Percentiles rank a stretch among this genome's conserved stretches.
Conservation (phyloP, 2,113 vertebrate genomes). For the Tragelaphus imberbis region DNA sequence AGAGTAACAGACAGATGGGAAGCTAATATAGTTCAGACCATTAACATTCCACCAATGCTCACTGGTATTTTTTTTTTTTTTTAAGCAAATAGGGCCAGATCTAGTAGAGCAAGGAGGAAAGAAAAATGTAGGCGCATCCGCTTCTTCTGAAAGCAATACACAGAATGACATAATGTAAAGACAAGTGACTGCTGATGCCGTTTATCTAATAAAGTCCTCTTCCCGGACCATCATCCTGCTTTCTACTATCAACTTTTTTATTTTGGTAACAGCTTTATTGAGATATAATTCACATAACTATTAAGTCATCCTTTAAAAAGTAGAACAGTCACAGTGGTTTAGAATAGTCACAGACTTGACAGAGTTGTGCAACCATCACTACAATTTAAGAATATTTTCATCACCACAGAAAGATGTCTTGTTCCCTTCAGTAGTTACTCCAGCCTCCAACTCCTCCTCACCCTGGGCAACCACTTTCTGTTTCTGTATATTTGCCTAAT, state of each 20-base stretch:
- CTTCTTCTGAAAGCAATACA: background rate
- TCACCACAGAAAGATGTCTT: background rate
- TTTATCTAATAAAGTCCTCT: background rate
- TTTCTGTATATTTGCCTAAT: background rate
- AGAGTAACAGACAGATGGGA: conserved; percentile 59
- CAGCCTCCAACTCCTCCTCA: too few relatives aligned
- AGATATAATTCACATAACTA: background rate
- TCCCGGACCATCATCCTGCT: background rate
- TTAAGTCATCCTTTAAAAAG: background rate
- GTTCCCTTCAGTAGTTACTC: background rate
- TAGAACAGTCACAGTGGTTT: background rate
- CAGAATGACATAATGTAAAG: background rate
- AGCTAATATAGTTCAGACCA: conserved; percentile 37
- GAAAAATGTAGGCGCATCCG: background rate
- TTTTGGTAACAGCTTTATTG: background rate
- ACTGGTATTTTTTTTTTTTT: background rate
- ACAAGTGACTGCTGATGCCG: background rate
- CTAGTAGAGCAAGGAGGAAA: background rate
- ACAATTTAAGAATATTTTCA: background rate
- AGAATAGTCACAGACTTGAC: background rate
- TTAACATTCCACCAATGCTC: conserved; percentile 51
- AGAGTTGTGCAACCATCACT: background rate
- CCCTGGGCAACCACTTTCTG: background rate
- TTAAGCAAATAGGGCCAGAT: background rate
- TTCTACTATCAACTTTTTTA: background rate